These are phyloP conservation scores for Acrobasis consociella DNA, from an alignment of 2,888 invertebrate species.

Conservation along the genomic window DNA sequence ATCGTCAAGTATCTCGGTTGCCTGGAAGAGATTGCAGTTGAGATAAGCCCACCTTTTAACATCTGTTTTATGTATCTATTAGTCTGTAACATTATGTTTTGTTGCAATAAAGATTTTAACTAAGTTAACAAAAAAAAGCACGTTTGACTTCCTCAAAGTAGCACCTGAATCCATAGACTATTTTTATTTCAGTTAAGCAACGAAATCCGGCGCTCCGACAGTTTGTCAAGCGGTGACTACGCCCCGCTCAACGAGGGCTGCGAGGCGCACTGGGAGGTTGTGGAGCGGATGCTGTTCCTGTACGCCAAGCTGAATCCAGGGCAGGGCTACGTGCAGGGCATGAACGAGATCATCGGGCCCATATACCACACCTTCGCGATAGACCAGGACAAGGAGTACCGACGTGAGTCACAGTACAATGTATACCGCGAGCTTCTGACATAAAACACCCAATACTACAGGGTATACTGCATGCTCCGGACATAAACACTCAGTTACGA, in stretches of 20 bases:
- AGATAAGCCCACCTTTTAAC: too few relatives aligned
- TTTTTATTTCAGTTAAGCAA: slow-evolving; percentile 86
- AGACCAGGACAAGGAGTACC: slow-evolving; percentile 90
- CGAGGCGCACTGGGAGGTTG: slow-evolving; percentile 99
- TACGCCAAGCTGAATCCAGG: slow-evolving; percentile 99
- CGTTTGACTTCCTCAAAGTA: too few relatives aligned
- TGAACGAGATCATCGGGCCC: slow-evolving; percentile 99
- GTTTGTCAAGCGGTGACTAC: slow-evolving; percentile 83
- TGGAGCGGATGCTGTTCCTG: slow-evolving; percentile 97
- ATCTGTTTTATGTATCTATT: too few relatives aligned
- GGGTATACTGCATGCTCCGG: slow-evolving; percentile 62
- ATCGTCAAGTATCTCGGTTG: too few relatives aligned
- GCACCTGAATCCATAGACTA: neutral
- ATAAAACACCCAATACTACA: too few relatives aligned
- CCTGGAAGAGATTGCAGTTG: too few relatives aligned
- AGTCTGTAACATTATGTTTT: too few relatives aligned
- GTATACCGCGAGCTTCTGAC: too few relatives aligned
- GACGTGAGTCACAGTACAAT: slow-evolving; percentile 81
- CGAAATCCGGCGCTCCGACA: slow-evolving; percentile 85
- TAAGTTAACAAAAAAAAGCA: too few relatives aligned
- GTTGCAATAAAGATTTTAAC: too few relatives aligned
- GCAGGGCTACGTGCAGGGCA: slow-evolving; percentile 97
- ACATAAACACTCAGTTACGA: too few relatives aligned
- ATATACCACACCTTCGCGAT: slow-evolving; percentile 98
- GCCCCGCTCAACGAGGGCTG: slow-evolving; percentile 93